A percentile compares a stretch with the other conserved stretches of the same genome.
Evolutionary conservation across 2,888 invertebrate species (phyloP).

Genomic region (Leptinotarsa tumamoca): DNA sequence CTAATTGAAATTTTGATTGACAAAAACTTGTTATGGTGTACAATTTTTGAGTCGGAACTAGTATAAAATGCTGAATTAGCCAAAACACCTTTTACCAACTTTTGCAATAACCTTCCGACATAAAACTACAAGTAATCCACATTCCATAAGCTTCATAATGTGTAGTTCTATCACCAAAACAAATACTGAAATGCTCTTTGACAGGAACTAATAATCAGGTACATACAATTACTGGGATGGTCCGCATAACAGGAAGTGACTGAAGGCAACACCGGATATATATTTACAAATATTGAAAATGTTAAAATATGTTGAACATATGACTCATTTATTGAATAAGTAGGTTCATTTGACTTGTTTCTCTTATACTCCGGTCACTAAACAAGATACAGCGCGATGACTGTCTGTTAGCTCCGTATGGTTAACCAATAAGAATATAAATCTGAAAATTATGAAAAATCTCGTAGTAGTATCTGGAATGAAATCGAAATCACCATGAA

Average conservation of each 20-base stretch:
- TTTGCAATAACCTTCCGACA: neutral
- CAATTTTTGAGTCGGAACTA: too few species aligned
- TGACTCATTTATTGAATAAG: constrained; percentile 13
- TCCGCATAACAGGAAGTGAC: constrained; percentile 15
- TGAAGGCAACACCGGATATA: constrained; percentile 11
- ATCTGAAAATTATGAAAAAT: neutral
- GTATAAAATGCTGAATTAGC: too few species aligned
- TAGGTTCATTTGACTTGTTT: neutral
- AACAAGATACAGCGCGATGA: neutral
- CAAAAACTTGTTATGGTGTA: too few species aligned
- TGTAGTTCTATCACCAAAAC: neutral
- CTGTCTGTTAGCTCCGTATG: neutral
- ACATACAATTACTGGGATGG: constrained; percentile 19
- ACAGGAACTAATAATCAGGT: constrained; percentile 17
- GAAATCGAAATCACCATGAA: too few species aligned
- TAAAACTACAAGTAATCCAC: neutral
- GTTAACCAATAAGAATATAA: neutral
- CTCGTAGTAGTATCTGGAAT: too few species aligned
- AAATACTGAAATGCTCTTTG: constrained; percentile 13
- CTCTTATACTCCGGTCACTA: neutral
- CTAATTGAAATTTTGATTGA: too few species aligned
- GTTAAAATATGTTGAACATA: constrained; percentile 13
- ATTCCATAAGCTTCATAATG: neutral
- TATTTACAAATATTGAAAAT: constrained; percentile 17
- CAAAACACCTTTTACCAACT: neutral